These are phyloP conservation scores for Euschistus heros DNA, from an alignment of 1,140 invertebrate species.

Conservation along the genomic window DNA sequence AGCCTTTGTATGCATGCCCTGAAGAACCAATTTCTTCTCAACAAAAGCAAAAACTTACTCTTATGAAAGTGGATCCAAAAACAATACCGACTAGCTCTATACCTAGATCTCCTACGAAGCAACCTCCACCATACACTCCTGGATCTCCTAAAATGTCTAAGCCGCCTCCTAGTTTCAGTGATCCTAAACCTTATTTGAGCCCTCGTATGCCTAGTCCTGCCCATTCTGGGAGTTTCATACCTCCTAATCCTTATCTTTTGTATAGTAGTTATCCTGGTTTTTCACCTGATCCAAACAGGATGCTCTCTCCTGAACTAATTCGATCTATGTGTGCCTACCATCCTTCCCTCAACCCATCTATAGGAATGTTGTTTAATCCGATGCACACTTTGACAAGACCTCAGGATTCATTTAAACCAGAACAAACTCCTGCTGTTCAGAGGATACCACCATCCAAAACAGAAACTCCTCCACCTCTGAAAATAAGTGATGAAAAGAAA, in stretches of 20 bases:
- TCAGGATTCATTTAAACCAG: slow-evolving; percentile 20
- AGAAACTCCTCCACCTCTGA: slow-evolving; percentile 5
- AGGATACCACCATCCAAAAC: slow-evolving; percentile 27
- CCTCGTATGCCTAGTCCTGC: slow-evolving; percentile 25
- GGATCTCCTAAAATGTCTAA: slow-evolving; percentile 26
- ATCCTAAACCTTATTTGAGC: slow-evolving; percentile 20
- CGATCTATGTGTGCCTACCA: slow-evolving; percentile 32
- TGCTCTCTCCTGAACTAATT: slow-evolving; percentile 28
- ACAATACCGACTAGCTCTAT: slow-evolving; percentile 32
- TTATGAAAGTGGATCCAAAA: slow-evolving; percentile 51
- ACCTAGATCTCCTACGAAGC: slow-evolving; percentile 25
- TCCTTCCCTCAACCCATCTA: slow-evolving; percentile 30
- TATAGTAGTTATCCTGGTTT: slow-evolving; percentile 21
- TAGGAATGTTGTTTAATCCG: slow-evolving; percentile 31
- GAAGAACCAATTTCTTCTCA: slow-evolving; percentile 14
- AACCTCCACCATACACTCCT: slow-evolving; percentile 28
- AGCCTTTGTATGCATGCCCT: slow-evolving; percentile 45
- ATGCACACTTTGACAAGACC: slow-evolving; percentile 25
- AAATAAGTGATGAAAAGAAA: not conserved
- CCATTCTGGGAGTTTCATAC: slow-evolving; percentile 24
- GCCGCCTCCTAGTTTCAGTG: slow-evolving; percentile 14
- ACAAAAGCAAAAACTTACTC: slow-evolving; percentile 35
- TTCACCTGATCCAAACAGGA: slow-evolving; percentile 21
- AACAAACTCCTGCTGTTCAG: slow-evolving; percentile 26
- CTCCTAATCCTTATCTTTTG: slow-evolving; percentile 22